Base-by-base conservation (phyloP, 2,797 vertebrate species). In the Thunnus albacares region DNA sequence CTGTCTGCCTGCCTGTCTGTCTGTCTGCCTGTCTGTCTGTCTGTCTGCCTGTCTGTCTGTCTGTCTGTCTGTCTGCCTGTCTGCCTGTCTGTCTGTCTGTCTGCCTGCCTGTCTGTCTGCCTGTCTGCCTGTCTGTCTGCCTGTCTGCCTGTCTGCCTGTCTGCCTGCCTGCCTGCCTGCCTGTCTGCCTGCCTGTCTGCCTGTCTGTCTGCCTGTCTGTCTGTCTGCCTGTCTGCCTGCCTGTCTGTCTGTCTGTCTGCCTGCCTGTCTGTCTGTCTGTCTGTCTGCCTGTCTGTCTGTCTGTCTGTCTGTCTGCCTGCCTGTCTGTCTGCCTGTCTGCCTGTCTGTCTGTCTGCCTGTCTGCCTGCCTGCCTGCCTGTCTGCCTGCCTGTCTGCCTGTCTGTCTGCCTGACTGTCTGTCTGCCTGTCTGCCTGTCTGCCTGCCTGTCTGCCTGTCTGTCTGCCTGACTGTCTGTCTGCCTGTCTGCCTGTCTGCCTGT, bases 391-490 rank as follows among this genome's bases (percentile, higher is more conserved):
- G 96, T 96, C 24, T 15, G 64, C 33, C 69, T 24, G 4, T 14
- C 17, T 55, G 30, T 22, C 64, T 52, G 28, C 41, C 61, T 49
- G 1, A 14, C 12, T 22, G 0, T 22, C 15, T 35, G 4, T 28
- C 9, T 33, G 43, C 11, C 45, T 57, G 3, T 52, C 41, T 71
- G 45, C 20, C 30, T 51, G 2, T 14, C 6, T 26, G 0, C 12
- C 1, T 33, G 12, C 9, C 55, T 26, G 13, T 0, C 38, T 22
- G 17, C 12, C 5, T n/a, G 8, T n/a, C n/a, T 65, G 1, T 43
- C 45, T 41, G 8, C 11, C 35, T 38, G 96, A 95, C 24, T 13
- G 64, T 33, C 69, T 24, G 3, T 30, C 5, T 24, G 96, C 96
- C 22, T 15, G 64, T 28, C 69, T 24, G 4, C 9, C 17, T 55